Conservation (phyloP, 1,140 invertebrate genomes). For the Chrysopa pallens region DNA sequence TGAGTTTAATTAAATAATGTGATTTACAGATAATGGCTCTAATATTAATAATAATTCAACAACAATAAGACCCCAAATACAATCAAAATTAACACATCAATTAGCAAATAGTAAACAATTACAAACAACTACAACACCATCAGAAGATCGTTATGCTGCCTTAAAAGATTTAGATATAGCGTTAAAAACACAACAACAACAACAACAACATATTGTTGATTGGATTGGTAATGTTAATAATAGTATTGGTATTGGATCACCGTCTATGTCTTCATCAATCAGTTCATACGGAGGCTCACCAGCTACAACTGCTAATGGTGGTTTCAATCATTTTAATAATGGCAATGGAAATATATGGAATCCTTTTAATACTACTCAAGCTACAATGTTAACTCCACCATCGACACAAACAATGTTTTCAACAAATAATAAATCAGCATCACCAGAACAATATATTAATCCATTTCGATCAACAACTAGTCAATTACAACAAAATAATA, state of each 20-base stretch:
- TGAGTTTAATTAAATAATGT: too few relatives aligned
- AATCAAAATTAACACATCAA: not conserved
- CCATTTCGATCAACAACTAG: not conserved
- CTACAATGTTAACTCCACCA: too few relatives aligned
- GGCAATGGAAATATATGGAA: too few relatives aligned
- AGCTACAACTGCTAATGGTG: not conserved
- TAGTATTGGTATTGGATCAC: too few relatives aligned
- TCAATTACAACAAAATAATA: not conserved
- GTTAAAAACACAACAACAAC: constrained; percentile 11
- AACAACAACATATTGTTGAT: not conserved
- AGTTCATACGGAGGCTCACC: not conserved
- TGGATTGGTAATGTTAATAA: not conserved
- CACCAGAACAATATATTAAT: not conserved
- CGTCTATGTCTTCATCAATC: not conserved
- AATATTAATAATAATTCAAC: constrained; percentile 4
- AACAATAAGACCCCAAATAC: not conserved
- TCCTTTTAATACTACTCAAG: too few relatives aligned
- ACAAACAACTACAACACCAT: constrained; percentile 25
- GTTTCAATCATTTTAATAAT: not conserved
- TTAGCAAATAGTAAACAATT: constrained; percentile 10
- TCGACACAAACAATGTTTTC: too few relatives aligned
- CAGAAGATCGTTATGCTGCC: constrained; percentile 63
- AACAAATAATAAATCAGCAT: too few relatives aligned
- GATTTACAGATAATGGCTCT: constrained; percentile 1
- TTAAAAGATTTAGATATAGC: constrained; percentile 56